These are phyloP conservation scores for Pecten maximus DNA, from an alignment of 2,888 invertebrate genomes.

Conservation along the genomic window DNA sequence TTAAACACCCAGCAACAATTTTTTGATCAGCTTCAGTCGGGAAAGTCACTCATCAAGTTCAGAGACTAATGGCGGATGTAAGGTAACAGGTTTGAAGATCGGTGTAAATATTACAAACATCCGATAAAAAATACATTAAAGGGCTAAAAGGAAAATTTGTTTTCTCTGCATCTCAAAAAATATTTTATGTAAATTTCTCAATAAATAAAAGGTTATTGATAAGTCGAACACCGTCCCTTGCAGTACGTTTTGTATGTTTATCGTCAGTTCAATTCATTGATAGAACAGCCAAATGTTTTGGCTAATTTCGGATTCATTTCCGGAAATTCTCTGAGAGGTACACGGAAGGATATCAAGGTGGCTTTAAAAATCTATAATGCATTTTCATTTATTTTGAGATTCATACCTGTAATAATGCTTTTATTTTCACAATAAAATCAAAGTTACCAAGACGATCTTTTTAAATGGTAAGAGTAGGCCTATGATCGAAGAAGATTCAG, in stretches of 20 bases:
- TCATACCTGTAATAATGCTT: no score
- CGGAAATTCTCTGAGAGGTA: background rate
- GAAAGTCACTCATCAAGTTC: conserved; percentile 35
- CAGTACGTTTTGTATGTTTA: background rate
- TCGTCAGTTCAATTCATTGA: background rate
- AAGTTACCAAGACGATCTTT: no score
- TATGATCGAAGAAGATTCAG: no score
- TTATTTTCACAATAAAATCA: no score
- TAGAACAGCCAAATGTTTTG: conserved; percentile 11
- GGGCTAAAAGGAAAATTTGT: background rate
- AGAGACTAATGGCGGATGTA: conserved; percentile 21
- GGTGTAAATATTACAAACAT: background rate
- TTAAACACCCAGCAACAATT: background rate
- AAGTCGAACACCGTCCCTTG: background rate
- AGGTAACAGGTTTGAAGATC: background rate
- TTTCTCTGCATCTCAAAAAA: background rate
- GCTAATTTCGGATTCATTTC: conserved; percentile 32
- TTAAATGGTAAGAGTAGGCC: no score
- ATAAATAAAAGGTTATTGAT: background rate
- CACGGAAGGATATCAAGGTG: background rate
- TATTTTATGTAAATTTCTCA: background rate
- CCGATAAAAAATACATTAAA: background rate
- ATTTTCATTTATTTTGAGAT: no score
- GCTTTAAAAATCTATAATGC: no score
- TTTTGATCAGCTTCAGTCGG: background rate